Conservation (phyloP, 2,888 invertebrate genomes). For the Lepidochitona cinerea region DNA sequence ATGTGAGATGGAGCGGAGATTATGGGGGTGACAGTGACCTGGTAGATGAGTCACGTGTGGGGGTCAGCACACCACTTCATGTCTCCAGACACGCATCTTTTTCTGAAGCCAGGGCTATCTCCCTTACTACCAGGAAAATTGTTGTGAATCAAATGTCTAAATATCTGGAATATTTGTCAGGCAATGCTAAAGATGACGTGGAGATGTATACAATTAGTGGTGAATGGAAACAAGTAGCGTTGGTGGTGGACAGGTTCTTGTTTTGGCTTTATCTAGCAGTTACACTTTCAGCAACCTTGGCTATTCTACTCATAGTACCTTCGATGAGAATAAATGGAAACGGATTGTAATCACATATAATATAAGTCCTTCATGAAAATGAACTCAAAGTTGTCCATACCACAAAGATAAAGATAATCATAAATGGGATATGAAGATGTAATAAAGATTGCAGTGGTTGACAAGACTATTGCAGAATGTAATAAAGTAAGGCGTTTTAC, state of each 20-base stretch:
- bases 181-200: conserved; percentile 33
- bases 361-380: too few relatives aligned
- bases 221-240: conserved; percentile 38
- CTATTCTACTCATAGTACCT: conserved; percentile 32
- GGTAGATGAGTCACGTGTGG: neutral
- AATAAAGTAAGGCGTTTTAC: too few relatives aligned
- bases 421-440: too few relatives aligned
- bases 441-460: too few relatives aligned
- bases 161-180: conserved; percentile 30
- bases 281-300: conserved; percentile 27
- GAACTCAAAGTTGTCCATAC: too few relatives aligned
- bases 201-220: conserved; percentile 20
- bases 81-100: neutral
- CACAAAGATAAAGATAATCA: too few relatives aligned
- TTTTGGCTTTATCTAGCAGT: conserved; percentile 32
- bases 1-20: too few relatives aligned
- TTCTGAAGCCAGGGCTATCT: neutral
- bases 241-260: conserved; percentile 34
- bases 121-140: too few relatives aligned
- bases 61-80: neutral
- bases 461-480: too few relatives aligned
- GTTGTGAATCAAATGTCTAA: neutral
- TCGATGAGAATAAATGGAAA: too few relatives aligned
- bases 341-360: too few relatives aligned
- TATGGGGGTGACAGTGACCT: neutral